Evolutionary conservation across 2,888 invertebrate species (phyloP), one percentile per base, ranked within the genome.

Genomic region (Prosapia bicincta): DNA sequence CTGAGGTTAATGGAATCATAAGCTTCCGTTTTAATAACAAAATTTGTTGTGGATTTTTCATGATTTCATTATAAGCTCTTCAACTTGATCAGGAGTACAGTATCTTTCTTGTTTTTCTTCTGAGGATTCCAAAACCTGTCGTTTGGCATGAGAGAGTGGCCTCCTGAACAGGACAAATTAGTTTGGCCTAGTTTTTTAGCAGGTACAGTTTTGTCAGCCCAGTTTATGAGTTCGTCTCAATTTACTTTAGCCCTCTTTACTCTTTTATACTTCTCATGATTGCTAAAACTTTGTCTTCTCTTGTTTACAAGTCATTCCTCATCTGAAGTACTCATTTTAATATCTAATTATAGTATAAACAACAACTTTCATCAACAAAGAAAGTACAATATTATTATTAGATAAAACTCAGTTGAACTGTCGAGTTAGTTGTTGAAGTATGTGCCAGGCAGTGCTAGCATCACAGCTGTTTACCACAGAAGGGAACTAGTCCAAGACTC

Each of bases 401-500:
- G n/a, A n/a, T 28, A 23, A 69, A 69, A 38, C 69, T 30, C 13
- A 69, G 69, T n/a, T n/a, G 26, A 26, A 32, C 32, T 26, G 10
- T 23, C 23, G 24, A 69, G 24, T 23, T 23, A 69, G 28, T 15
- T 26, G 23, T 30, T 30, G 9, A 9, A 6, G 3, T 30, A 30
- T 9, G 6, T 6, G 9, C 67, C 0, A 28, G 26, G n/a, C 30
- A 38, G 26, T 10, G 30, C 7, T 38, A 28, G 13, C 30, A 38
- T 24, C 32, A 20, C 26, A 26, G 28, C 23, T 23, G 69, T 69
- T 69, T 32, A 30, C 69, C 15, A 28, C 69, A 69, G 69, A 28
- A 30, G 30, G 25, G 38, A 38, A 69, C 69, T 28, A 32, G 70
- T 70, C 70, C 70, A 6, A 38, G 70, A 70, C 70, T 43, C 26